Evolutionary conservation across 2,888 invertebrate genomes (phyloP).

Genomic region (Drosophila affinis): DNA sequence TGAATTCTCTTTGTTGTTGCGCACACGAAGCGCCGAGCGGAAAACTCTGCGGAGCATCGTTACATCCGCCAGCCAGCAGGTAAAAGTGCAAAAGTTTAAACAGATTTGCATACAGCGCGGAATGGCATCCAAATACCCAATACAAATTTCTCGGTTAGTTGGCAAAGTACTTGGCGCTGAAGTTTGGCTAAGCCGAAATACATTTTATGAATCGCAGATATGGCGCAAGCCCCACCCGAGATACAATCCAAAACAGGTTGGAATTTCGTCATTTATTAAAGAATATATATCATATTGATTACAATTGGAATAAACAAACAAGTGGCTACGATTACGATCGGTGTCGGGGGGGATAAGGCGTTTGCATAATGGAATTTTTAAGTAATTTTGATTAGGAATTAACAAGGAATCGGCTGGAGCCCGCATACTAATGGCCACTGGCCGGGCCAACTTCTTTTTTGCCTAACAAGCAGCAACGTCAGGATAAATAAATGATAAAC

Average conservation of each 20-base stretch:
- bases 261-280: constrained; percentile 16
- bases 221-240: neutral
- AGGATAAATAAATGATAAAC: constrained; percentile 60
- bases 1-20: constrained; percentile 64
- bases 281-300: constrained; percentile 28
- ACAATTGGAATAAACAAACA: constrained; percentile 43
- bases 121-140: constrained; percentile 24
- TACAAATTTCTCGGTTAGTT: constrained; percentile 28
- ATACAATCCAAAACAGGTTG: neutral
- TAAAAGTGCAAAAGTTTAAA: constrained; percentile 54
- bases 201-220: constrained; percentile 24
- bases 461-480: constrained; percentile 42
- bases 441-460: constrained; percentile 12
- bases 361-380: constrained; percentile 50
- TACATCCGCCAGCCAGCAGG: constrained; percentile 41
- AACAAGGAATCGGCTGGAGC: constrained; percentile 59
- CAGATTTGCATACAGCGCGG: constrained; percentile 46
- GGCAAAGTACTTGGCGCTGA: constrained; percentile 36
- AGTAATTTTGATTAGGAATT: constrained; percentile 47
- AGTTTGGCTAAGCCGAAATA: constrained; percentile 22
- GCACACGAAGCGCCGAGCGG: constrained; percentile 15
- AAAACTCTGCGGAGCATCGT: constrained; percentile 31
- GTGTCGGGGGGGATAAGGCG: neutral
- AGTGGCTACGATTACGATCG: neutral
- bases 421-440: constrained; percentile 54